These are phyloP conservation scores for Laterallus jamaicensis DNA, from an alignment of 2,113 vertebrate species.

Conservation along the genomic window DNA sequence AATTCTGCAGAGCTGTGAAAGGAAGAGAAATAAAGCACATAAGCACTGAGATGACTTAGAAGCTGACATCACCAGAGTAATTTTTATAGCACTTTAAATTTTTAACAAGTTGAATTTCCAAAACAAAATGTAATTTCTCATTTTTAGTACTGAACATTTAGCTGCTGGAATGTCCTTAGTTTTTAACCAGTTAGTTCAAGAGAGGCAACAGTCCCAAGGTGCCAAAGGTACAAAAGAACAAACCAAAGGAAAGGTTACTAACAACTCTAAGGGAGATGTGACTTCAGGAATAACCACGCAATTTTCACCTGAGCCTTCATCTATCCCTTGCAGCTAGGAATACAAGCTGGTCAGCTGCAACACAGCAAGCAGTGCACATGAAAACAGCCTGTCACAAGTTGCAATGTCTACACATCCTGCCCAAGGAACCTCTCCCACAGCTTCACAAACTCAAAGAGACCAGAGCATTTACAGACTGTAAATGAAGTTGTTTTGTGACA, in stretches of 20 bases:
- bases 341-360: not conserved
- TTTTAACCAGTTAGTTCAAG: not conserved
- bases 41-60: not conserved
- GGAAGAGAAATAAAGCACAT: not conserved
- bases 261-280: not conserved
- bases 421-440: not conserved
- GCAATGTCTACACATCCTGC: too few species aligned
- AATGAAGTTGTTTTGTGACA: not conserved
- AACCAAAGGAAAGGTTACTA: not conserved
- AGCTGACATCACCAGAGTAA: not conserved
- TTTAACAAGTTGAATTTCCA: not conserved
- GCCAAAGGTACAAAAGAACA: not conserved
- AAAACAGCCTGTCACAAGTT: not conserved
- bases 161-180: not conserved
- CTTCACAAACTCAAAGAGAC: not conserved
- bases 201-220: not conserved
- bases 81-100: not conserved
- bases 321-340: not conserved
- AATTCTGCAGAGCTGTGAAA: constrained; percentile 51
- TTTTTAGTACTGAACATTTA: not conserved
- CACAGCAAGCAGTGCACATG: not conserved
- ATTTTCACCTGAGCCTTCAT: not conserved
- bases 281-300: not conserved
- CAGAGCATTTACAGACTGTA: not conserved
- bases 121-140: not conserved